Percentiles rank a stretch among this genome's conserved stretches.
phyloP scores from a whole-genome alignment of 2,888 invertebrate species.

The Heteromyza rotundicornis region DNA sequence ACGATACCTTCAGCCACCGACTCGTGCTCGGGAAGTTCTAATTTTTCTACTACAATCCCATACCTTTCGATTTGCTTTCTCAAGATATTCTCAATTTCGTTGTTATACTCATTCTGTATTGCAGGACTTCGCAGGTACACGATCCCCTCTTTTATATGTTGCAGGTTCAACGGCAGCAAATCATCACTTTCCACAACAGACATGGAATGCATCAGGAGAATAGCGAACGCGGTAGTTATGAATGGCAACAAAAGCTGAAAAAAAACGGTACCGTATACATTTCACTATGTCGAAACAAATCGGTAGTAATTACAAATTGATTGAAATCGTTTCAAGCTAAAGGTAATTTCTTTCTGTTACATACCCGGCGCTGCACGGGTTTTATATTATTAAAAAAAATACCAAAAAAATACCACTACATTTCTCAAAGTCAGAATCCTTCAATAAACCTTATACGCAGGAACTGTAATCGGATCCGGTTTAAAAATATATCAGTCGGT shows the following conservation, averaged over 20 bases:
- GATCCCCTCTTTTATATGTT: constrained; percentile 42
- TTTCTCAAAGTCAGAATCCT: no score
- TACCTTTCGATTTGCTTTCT: constrained; percentile 40
- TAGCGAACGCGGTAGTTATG: constrained; percentile 41
- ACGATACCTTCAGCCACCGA: constrained; percentile 29
- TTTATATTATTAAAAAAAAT: no score
- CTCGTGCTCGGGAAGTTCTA: constrained; percentile 29
- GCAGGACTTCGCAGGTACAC: constrained; percentile 44
- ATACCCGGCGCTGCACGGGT: no score
- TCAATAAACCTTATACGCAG: no score
- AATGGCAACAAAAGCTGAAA: constrained; percentile 46
- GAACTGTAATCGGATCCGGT: no score
- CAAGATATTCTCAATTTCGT: constrained; percentile 37
- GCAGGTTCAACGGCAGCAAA: constrained; percentile 45
- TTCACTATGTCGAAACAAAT: no score
- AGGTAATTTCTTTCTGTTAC: no score
- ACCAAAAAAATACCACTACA: no score
- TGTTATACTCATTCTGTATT: constrained; percentile 24
- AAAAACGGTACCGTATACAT: no score
- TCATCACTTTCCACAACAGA: constrained; percentile 40
- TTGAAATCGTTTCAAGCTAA: no score
- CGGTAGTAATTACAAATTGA: no score
- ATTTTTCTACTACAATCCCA: constrained; percentile 37
- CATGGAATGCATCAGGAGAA: constrained; percentile 48
- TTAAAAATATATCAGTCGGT: no score